Base-by-base conservation (phyloP, 1,140 invertebrate genomes). In the Oryctes rhinoceros region DNA sequence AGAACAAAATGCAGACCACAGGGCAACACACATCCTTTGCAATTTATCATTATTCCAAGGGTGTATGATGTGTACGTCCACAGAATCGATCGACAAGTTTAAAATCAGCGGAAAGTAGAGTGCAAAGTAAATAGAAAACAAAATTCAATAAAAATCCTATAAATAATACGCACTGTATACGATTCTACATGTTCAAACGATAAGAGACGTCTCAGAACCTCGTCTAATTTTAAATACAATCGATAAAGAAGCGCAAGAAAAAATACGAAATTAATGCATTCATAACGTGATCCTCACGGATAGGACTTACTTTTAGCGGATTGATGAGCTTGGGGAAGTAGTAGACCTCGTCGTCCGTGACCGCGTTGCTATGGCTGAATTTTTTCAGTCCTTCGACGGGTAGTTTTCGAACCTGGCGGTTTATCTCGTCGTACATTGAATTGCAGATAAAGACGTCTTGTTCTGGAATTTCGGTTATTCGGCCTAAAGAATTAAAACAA, bases 371-470 rank as follows among this genome's bases (percentile, higher is more conserved):
- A 84, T 98, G 94, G 78, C 92, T 91, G 84, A 95, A 96, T 87
- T 96, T 97, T 87, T 97, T 93, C 71, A 96, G 87, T 4, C 94
- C 94, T 18, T 94, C 91, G 67, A 89, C 89, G 15, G 90, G 90
- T 76, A 91, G 90, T 86, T 96, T 96, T 53, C 92, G 90, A 13
- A 96, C 92, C 62, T 94, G 90, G 81, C 94, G 93, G 84, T 95
- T 96, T 18, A 93, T 91, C 88, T 99, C 97, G 85, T 98, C 95
- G 85, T 98, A 99, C 78, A 96, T 91, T 0, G 94, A 96, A 88
- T 99, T 97, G 88, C 97, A 99, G 20, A 99, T 93, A 86, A 93
- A 99, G 5, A 99, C 92, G 89, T 99, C 97, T 78, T 92, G 91
- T 88, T 99, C 98, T 1, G 93, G 89, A 82, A 99, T 94, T 91